Evolutionary conservation across 2,113 vertebrate genomes (phyloP).

Genomic region (Urocynchramus pylzowi): DNA sequence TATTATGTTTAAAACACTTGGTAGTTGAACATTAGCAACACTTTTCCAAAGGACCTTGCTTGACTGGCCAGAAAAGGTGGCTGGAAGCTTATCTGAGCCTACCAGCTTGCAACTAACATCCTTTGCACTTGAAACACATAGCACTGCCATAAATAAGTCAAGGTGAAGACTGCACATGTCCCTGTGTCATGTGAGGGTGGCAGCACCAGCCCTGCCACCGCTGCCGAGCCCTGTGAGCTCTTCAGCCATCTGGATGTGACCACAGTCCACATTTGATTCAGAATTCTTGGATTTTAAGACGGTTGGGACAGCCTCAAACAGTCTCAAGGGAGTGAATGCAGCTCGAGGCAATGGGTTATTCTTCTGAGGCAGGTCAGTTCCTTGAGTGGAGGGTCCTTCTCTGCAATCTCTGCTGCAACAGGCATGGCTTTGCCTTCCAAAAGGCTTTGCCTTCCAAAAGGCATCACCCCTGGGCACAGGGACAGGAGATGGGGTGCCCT

Average conservation of each 20-base stretch:
- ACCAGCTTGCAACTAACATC: not conserved
- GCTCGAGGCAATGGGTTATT: not conserved
- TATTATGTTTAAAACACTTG: not conserved
- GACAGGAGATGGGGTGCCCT: not conserved
- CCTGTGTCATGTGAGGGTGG: not conserved
- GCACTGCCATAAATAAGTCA: not conserved
- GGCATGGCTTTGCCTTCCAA: not conserved
- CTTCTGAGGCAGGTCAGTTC: not conserved
- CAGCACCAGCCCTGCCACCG: not conserved
- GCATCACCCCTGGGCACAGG: not conserved
- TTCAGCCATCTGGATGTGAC: rapidly evolving
- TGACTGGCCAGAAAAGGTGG: not conserved
- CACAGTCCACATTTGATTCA: not conserved
- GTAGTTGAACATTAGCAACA: not conserved
- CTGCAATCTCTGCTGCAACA: not conserved
- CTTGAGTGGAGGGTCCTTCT: not conserved
- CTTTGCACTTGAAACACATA: not conserved
- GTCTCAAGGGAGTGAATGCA: not conserved
- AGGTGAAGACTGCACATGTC: not conserved
- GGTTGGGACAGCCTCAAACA: not conserved
- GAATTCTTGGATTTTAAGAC: not conserved
- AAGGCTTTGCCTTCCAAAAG: rapidly evolving
- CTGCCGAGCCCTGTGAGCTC: not conserved
- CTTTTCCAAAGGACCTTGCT: not conserved
- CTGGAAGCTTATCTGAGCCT: not conserved